A percentile compares a stretch with the other conserved stretches of the same genome.
These are phyloP conservation scores for Lophius americanus DNA, from an alignment of 2,797 vertebrate genomes.

Conservation along the genomic window DNA sequence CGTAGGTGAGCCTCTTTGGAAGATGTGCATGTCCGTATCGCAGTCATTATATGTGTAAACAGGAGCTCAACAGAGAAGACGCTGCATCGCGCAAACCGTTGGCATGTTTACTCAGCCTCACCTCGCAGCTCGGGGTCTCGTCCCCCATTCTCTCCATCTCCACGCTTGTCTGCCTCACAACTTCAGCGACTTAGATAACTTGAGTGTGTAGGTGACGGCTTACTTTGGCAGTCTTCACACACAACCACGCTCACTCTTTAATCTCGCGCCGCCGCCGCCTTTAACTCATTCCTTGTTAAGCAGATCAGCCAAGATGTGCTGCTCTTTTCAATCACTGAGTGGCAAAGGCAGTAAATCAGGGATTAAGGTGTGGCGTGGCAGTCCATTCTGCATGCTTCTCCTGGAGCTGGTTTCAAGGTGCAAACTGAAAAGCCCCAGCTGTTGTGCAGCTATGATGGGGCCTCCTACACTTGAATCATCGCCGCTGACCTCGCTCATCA, in stretches of 20 bases:
- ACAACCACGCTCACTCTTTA: slow-evolving; percentile 44
- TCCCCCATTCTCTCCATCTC: slow-evolving; percentile 24
- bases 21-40: slow-evolving; percentile 52
- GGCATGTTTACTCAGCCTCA: slow-evolving; percentile 41
- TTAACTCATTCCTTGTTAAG: slow-evolving; percentile 59
- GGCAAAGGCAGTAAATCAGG: slow-evolving; percentile 73
- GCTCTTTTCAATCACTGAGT: slow-evolving; percentile 75
- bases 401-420: slow-evolving; percentile 65
- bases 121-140: slow-evolving; percentile 14
- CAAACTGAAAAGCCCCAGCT: slow-evolving; percentile 52
- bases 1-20: slow-evolving; percentile 56
- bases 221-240: slow-evolving; percentile 51
- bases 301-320: slow-evolving; percentile 67
- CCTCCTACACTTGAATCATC: slow-evolving; percentile 73
- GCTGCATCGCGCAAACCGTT: slow-evolving; percentile 40
- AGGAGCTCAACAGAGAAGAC: slow-evolving; percentile 57
- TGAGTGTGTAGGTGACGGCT: slow-evolving; percentile 47
- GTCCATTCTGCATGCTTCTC: slow-evolving; percentile 60
- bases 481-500: slow-evolving; percentile 77
- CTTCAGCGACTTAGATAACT: slow-evolving; percentile 48
- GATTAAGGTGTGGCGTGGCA: slow-evolving; percentile 67
- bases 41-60: slow-evolving; percentile 64
- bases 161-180: slow-evolving; percentile 36
- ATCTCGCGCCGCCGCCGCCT: slow-evolving; percentile 30
- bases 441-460: slow-evolving; percentile 39